Evolutionary conservation across 2,888 invertebrate species (phyloP).

Genomic region (Epinotia brunnichana): DNA sequence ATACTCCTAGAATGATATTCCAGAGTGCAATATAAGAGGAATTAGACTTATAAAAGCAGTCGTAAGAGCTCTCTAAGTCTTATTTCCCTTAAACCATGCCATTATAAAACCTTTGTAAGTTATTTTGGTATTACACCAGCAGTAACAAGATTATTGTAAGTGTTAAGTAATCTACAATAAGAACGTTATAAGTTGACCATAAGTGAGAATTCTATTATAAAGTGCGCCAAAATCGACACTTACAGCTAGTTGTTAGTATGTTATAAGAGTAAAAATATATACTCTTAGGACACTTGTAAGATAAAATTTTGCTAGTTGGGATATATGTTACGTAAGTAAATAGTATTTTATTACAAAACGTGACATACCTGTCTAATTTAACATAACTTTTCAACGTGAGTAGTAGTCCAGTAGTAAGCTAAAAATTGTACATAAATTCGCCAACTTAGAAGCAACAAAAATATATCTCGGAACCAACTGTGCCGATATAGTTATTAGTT

Average conservation of each 20-base stretch:
- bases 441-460: no score
- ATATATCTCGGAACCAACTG: no score
- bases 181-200: slow-evolving; percentile 6
- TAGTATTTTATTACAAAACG: no score
- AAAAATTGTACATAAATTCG: no score
- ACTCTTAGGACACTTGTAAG: not conserved
- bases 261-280: slow-evolving; percentile 7
- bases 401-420: no score
- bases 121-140: slow-evolving; percentile 13
- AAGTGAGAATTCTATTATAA: slow-evolving; percentile 14
- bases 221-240: not conserved
- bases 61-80: not conserved
- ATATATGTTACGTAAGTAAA: no score
- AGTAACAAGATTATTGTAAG: slow-evolving; percentile 13
- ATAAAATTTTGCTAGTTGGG: slow-evolving; percentile 6
- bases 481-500: no score
- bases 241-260: not conserved
- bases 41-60: slow-evolving; percentile 18
- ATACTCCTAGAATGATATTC: not conserved
- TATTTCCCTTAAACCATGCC: slow-evolving; percentile 1
- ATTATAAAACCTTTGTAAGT: slow-evolving; percentile 9
- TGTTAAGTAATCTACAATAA: slow-evolving; percentile 1
- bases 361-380: no score
- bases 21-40: slow-evolving; percentile 8
- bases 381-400: no score